Base-by-base conservation (phyloP, 1,140 invertebrate genomes). In the Pogonomyrmex barbatus region DNA sequence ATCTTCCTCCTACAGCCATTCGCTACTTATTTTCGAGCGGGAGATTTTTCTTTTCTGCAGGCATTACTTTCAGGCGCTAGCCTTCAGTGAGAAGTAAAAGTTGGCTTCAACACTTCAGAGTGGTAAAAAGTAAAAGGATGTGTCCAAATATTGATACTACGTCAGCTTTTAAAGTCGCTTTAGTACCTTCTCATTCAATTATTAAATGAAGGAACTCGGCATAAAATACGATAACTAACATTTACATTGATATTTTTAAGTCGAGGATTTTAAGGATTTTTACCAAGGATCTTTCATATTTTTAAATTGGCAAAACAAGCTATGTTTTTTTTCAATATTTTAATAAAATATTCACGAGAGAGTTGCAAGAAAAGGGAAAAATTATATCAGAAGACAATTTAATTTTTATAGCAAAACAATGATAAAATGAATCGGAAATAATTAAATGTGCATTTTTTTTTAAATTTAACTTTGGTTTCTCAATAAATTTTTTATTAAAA, bases 101-200 rank as follows among this genome's bases (percentile, higher is more conserved):
- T 75, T 60, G 79, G n/a, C 68, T 83, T 83, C 79, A 60, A 83
- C 79, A 83, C 68, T 83, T 83, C 56, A 36, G 68, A 24, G 30
- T 30, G 52, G 54, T 73, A 83, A 47, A 71, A 83, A 83, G 68
- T 73, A 73, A 83, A 73, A 83, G 42, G 54, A 73, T 63, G 68
- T 47, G 79, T 83, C 68, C 68, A 73, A 83, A 83, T 83, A 83
- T 83, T 83, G 79, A 75, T 83, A 60, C 54, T 83, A 73, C 79
- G 67, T 83, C 68, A 73, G 56, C 30, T 83, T 73, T 83, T 73
- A 75, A 83, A 73, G 52, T 70, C 67, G 45, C 4, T 60, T 54
- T 33, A 83, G 10, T 39, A 81, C 56, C 45, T 82, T 39, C 30
- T 73, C 68, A 58, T 73, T 56, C 67, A 12, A 75, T 83, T 47